These are phyloP conservation scores for Meloidogyne floridensis DNA, from an alignment of 1,140 invertebrate species.

Conservation along the genomic window DNA sequence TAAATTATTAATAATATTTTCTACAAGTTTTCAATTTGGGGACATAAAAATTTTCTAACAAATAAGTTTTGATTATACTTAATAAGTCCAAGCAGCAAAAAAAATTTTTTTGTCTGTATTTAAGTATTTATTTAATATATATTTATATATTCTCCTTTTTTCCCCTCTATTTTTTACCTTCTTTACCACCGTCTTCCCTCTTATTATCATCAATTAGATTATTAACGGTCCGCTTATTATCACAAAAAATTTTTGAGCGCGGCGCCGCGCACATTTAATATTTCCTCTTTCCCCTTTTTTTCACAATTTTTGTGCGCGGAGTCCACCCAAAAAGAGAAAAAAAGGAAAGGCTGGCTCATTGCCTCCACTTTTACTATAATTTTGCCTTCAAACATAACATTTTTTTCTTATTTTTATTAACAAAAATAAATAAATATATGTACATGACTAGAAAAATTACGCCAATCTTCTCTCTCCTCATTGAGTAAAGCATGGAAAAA, in stretches of 20 bases:
- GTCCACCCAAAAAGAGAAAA: background rate
- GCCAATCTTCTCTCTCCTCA: no score
- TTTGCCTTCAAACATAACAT: background rate
- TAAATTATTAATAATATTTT: no score
- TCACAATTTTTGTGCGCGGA: conserved; percentile 1
- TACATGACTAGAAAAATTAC: no score
- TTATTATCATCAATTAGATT: conserved; percentile 10
- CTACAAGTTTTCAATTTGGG: no score
- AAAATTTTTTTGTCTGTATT: no score
- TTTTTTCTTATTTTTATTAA: background rate
- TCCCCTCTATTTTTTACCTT: background rate
- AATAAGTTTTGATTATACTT: no score
- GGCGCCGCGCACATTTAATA: background rate
- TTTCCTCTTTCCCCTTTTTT: background rate
- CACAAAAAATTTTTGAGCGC: conserved; percentile 1
- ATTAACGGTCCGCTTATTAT: conserved; percentile 9
- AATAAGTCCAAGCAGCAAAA: no score
- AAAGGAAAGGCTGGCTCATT: background rate
- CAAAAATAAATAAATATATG: background rate
- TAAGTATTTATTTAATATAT: background rate
- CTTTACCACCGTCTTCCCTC: background rate
- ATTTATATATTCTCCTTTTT: background rate
- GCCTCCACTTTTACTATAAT: conserved; percentile 2
- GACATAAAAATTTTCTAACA: no score
- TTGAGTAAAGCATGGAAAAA: no score